Evolutionary conservation across 2,113 vertebrate genomes (phyloP), one percentile per base, ranked within the genome.

Genomic region (Coregonus clupeaformis): DNA sequence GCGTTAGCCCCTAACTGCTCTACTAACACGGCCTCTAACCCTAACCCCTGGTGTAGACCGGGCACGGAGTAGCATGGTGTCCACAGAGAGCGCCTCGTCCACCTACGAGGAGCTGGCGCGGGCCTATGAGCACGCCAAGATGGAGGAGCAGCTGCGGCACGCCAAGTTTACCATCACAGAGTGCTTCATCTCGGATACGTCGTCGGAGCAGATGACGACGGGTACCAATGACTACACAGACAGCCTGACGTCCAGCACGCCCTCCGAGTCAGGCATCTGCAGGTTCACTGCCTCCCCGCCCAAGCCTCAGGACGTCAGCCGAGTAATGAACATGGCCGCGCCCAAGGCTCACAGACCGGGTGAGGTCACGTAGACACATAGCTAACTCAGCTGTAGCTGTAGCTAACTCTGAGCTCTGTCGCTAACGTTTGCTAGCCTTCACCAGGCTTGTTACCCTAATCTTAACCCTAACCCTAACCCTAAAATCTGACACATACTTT

Each of bases 111-210:
- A 99, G 87, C 93, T 99, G 79, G 98, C 98, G 0, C 92, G 98
- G 78, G 98, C 98, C 6, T 99, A 99, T 0, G 98, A 99, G 76
- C 98, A 99, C 0, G 98, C 98, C 86, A 98, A 98, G 89, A 97
- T 99, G 97, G 98, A 99, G 91, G 97, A 99, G 81, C 97, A 99
- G 90, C 93, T 99, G 85, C 91, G 97, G 66, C 97, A 99, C 1
- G 98, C 97, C 89, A 99, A 98, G 89, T 99, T 99, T 93, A 98
- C 97, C 90, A 98, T 99, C 92, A 99, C 98, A 0, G 98, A 99
- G 76, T 99, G 98, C 93, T 99, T 99, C 94, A 98, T 99, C 83
- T 99, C 98, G 1, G 98, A 99, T 92, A 99, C 98, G 0, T 99
- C 98, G 0, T 99, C 97, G 0, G 98, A 98, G 90, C 98, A 99